Conservation (phyloP, 1,140 invertebrate species). For the Yoshiicerus persimilis region DNA sequence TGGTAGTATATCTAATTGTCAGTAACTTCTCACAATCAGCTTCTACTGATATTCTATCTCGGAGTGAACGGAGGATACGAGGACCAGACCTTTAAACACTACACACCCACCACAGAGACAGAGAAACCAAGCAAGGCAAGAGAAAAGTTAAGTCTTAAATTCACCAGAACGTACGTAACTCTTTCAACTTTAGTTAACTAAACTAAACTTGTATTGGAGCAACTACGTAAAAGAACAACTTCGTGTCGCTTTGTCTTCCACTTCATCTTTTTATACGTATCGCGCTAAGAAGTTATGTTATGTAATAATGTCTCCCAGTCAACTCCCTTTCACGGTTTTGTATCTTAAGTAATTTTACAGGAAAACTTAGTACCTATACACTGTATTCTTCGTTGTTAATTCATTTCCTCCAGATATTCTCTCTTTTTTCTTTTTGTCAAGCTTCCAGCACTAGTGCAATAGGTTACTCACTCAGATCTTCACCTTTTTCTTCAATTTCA, state of each 20-base stretch:
- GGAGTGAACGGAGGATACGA: not conserved
- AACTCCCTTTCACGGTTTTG: not conserved
- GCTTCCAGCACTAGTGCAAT: not conserved
- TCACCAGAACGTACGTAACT: slow-evolving; percentile 6
- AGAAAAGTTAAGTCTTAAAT: slow-evolving; percentile 19
- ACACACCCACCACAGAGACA: not conserved
- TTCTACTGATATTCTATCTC: not conserved
- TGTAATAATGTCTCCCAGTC: not conserved
- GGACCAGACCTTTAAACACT: not conserved
- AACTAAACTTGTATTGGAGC: not conserved
- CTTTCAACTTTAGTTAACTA: slow-evolving; percentile 14
- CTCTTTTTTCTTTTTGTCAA: not conserved
- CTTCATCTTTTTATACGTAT: not conserved
- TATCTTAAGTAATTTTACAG: not conserved
- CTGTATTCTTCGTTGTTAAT: not conserved
- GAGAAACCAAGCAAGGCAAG: not conserved
- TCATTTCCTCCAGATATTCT: not conserved
- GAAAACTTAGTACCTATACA: not conserved
- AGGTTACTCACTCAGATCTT: not conserved
- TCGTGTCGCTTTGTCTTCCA: slow-evolving; percentile 2
- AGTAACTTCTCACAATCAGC: not conserved
- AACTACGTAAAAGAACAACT: not conserved
- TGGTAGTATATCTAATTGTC: not conserved
- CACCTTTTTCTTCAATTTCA: not conserved
- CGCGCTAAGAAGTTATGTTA: not conserved